phyloP scores from a whole-genome alignment of 2,797 vertebrate species.

The Eulemur rubriventer region DNA sequence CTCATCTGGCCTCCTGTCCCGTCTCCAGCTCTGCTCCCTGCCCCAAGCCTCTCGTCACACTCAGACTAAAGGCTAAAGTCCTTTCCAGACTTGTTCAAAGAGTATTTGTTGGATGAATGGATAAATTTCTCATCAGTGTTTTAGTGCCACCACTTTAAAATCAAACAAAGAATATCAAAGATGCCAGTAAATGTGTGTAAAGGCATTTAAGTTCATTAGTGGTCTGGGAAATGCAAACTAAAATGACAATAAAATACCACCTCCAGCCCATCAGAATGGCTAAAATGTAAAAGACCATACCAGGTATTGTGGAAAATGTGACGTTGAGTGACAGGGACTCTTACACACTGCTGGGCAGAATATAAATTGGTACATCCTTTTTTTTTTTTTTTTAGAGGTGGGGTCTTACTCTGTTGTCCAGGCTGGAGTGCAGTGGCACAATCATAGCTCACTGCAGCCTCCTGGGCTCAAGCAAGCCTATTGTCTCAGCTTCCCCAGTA shows the following conservation, averaged over 20 bases:
- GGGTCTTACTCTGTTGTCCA: not conserved
- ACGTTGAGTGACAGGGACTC: too few relatives aligned
- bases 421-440: not conserved
- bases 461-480: not conserved
- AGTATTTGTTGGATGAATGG: not conserved
- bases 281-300: not conserved
- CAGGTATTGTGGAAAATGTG: not conserved
- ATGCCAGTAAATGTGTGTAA: not conserved
- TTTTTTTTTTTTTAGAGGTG: not conserved
- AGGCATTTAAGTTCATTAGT: not conserved
- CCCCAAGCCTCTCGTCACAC: not conserved
- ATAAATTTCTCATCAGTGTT: not conserved
- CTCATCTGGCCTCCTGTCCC: not conserved
- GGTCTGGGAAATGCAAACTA: not conserved
- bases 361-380: not conserved
- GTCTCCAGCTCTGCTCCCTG: not conserved
- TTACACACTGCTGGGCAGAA: not conserved
- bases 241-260: not conserved
- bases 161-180: not conserved
- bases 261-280: not conserved
- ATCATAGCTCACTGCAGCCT: not conserved
- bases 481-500: not conserved
- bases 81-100: not conserved
- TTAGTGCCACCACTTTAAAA: not conserved
- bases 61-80: not conserved